Percentiles rank a stretch among this genome's conserved stretches.
These are phyloP conservation scores for Acanthacorydalis orientalis DNA, from an alignment of 2,888 invertebrate genomes.

Conservation along the genomic window DNA sequence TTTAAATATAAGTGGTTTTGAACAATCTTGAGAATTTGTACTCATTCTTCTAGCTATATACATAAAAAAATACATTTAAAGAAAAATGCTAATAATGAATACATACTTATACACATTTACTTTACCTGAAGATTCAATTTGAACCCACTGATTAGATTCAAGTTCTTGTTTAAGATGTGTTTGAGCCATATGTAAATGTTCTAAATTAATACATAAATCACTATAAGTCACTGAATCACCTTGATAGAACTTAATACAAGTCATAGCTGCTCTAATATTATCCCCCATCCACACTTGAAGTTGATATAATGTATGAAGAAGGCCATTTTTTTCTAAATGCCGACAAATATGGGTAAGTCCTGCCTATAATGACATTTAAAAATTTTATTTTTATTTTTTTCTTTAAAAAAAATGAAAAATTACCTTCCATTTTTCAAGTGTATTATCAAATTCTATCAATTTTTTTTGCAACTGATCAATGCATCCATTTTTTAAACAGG, in stretches of 20 bases:
- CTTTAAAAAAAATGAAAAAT: neutral
- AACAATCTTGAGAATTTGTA: conserved; percentile 14
- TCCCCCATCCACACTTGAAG: conserved; percentile 56
- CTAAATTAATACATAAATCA: conserved; percentile 33
- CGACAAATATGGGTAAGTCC: conserved; percentile 42
- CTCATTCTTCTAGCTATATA: conserved; percentile 12
- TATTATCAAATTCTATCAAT: conserved; percentile 47
- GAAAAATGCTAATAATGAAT: neutral
- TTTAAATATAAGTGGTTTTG: conserved; percentile 44
- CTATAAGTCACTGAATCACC: conserved; percentile 37
- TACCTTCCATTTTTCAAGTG: conserved; percentile 12
- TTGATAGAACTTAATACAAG: conserved; percentile 61
- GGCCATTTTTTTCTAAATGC: conserved; percentile 48
- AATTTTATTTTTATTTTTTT: neutral
- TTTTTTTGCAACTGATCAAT: conserved; percentile 40
- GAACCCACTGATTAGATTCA: conserved; percentile 33
- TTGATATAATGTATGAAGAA: conserved; percentile 55
- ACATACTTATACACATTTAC: neutral
- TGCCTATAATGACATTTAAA: neutral
- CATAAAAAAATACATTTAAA: neutral
- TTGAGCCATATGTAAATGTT: conserved; percentile 38
- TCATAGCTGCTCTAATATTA: conserved; percentile 60
- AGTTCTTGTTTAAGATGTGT: conserved; percentile 46
- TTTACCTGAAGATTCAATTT: conserved; percentile 24
- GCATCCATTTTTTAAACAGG: conserved; percentile 45